These are phyloP conservation scores for Trinectes maculatus DNA, from an alignment of 2,113 vertebrate species.

Conservation along the genomic window DNA sequence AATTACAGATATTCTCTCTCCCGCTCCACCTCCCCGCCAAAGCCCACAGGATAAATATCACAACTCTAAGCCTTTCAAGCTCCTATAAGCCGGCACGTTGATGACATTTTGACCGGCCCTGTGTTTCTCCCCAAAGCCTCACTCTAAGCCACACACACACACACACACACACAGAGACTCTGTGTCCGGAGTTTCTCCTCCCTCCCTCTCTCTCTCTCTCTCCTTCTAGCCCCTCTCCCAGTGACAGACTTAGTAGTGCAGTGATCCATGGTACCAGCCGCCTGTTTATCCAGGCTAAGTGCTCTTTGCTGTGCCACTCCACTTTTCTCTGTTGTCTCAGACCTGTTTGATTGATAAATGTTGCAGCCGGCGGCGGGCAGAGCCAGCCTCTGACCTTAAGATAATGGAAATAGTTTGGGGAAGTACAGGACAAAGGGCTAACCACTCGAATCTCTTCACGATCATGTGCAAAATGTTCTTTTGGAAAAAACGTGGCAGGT, in stretches of 20 bases:
- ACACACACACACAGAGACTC: constrained; percentile 27
- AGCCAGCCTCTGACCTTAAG: constrained; percentile 70
- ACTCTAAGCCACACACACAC: constrained; percentile 51
- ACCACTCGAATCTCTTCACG: constrained; percentile 25
- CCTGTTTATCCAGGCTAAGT: constrained; percentile 80
- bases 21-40: constrained; percentile 74
- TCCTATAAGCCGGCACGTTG: constrained; percentile 80
- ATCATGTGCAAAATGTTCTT: constrained; percentile 17
- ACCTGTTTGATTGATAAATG: constrained; percentile 81
- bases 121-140: constrained; percentile 76
- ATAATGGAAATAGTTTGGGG: constrained; percentile 74
- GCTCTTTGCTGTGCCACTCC: constrained; percentile 72
- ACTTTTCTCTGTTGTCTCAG: constrained; percentile 75
- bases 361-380: constrained; percentile 64
- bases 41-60: constrained; percentile 85
- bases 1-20: constrained; percentile 84
- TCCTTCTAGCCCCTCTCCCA: constrained; percentile 64
- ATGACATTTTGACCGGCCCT: constrained; percentile 83
- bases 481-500: constrained; percentile 23
- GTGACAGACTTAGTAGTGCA: constrained; percentile 78
- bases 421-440: constrained; percentile 63
- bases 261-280: constrained; percentile 75
- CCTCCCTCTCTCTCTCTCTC: too few relatives aligned
- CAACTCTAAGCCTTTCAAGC: constrained; percentile 84
- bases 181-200: constrained; percentile 57